These are phyloP conservation scores for Callimorpha dominula DNA, from an alignment of 2,888 invertebrate species.

Conservation along the genomic window DNA sequence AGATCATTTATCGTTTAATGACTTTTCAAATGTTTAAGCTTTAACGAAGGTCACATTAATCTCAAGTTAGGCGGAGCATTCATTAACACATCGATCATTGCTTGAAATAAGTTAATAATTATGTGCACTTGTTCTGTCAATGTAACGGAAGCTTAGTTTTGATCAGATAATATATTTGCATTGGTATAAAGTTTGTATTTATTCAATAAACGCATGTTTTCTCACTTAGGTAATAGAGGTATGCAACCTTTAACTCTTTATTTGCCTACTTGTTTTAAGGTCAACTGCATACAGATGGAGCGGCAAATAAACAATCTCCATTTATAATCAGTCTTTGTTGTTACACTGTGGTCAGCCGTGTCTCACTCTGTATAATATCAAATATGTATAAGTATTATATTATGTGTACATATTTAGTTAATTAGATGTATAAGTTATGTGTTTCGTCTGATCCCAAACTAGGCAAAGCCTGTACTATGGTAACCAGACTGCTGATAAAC, in stretches of 20 bases:
- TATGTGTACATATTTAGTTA: no score
- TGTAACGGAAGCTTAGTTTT: slow-evolving; percentile 24
- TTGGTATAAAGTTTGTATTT: slow-evolving; percentile 17
- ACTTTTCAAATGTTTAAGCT: slow-evolving; percentile 26
- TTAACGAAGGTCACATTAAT: slow-evolving; percentile 56
- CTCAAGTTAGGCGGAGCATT: slow-evolving; percentile 59
- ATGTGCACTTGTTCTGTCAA: slow-evolving; percentile 20
- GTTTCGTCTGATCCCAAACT: no score
- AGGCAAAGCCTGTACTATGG: no score
- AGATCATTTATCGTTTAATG: slow-evolving; percentile 29
- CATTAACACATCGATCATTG: slow-evolving; percentile 63
- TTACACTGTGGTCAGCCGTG: background rate
- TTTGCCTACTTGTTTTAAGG: slow-evolving; percentile 17
- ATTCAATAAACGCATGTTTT: slow-evolving; percentile 20
- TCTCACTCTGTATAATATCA: background rate
- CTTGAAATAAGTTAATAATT: slow-evolving; percentile 23
- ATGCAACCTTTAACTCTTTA: slow-evolving; percentile 40
- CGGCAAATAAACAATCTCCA: slow-evolving; percentile 11
- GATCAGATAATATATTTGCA: slow-evolving; percentile 17
- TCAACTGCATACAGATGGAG: background rate
- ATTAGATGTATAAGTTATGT: no score
- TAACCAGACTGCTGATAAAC: no score
- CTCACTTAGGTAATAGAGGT: slow-evolving; percentile 21
- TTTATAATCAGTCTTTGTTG: slow-evolving; percentile 15
- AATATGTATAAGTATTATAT: background rate